phyloP scores from a whole-genome alignment of 2,797 vertebrate species.

The Petrocephalus schoutedeni region DNA sequence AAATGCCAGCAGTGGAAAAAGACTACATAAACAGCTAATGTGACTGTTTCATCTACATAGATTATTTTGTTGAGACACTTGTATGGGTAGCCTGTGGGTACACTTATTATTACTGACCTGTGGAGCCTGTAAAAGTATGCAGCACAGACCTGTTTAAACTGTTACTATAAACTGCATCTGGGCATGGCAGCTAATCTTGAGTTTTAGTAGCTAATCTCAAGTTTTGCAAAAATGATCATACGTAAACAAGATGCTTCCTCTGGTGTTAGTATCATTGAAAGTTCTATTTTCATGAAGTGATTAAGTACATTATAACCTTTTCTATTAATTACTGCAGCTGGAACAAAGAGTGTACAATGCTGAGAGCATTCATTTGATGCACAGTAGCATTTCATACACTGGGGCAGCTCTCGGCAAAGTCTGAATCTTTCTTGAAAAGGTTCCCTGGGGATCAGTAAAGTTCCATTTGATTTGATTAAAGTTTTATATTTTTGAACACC shows the following conservation, averaged over 20 bases:
- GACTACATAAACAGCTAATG: not conserved
- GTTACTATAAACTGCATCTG: not conserved
- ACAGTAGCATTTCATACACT: not conserved
- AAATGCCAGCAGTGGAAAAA: conserved; percentile 4
- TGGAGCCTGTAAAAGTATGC: not conserved
- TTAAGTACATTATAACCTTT: not conserved
- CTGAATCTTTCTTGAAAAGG: not conserved
- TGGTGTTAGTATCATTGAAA: not conserved
- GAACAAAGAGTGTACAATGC: not conserved
- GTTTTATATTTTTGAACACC: not conserved
- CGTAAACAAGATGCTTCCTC: not conserved
- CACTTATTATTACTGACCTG: not conserved
- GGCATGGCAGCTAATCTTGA: not conserved
- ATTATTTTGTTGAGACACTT: not conserved
- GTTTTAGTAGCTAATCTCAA: not conserved
- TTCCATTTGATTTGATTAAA: not conserved
- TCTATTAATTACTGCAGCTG: not conserved
- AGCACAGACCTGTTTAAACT: not conserved
- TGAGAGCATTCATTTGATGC: not conserved
- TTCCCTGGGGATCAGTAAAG: not conserved
- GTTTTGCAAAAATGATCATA: not conserved
- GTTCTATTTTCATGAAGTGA: not conserved
- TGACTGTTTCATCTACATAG: not conserved
- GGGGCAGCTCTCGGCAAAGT: too few species aligned
- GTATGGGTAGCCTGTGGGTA: not conserved